phyloP scores from a whole-genome alignment of 2,888 invertebrate genomes.

The Heliconius hortense region DNA sequence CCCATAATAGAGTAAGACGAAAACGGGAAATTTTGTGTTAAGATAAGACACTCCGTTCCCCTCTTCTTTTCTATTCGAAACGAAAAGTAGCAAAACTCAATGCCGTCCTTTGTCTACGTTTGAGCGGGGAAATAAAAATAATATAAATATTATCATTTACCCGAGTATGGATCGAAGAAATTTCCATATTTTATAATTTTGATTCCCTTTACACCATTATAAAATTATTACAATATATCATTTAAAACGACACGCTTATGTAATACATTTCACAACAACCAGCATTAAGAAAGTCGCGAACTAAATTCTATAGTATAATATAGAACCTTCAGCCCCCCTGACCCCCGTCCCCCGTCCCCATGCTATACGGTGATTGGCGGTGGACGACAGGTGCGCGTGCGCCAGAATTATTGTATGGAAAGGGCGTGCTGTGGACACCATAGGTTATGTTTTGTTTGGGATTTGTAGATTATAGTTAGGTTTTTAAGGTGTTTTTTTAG shows the following conservation, averaged over 20 bases:
- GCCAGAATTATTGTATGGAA: conserved; percentile 27
- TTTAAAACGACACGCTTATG: conserved; percentile 9
- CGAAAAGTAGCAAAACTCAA: neutral
- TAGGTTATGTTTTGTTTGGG: neutral
- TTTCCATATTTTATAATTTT: neutral
- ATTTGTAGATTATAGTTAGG: neutral
- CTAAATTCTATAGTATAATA: conserved; percentile 16
- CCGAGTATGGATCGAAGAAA: too few species aligned
- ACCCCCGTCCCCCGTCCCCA: neutral
- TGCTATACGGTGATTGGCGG: conserved; percentile 23
- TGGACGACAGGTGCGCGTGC: conserved; percentile 29
- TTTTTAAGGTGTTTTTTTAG: neutral
- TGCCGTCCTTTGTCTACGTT: neutral
- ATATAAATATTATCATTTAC: neutral
- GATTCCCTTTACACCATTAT: neutral
- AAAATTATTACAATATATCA: neutral
- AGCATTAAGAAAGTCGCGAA: conserved; percentile 17
- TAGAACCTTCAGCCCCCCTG: neutral
- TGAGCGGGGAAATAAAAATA: neutral
- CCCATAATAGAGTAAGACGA: too few species aligned
- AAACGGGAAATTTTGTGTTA: too few species aligned
- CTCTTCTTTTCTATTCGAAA: too few species aligned
- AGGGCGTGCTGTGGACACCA: conserved; percentile 19
- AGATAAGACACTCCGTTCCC: neutral
- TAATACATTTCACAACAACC: conserved; percentile 4